These are phyloP conservation scores for Eupithecia centaureata DNA, from an alignment of 2,888 invertebrate genomes.

Conservation along the genomic window DNA sequence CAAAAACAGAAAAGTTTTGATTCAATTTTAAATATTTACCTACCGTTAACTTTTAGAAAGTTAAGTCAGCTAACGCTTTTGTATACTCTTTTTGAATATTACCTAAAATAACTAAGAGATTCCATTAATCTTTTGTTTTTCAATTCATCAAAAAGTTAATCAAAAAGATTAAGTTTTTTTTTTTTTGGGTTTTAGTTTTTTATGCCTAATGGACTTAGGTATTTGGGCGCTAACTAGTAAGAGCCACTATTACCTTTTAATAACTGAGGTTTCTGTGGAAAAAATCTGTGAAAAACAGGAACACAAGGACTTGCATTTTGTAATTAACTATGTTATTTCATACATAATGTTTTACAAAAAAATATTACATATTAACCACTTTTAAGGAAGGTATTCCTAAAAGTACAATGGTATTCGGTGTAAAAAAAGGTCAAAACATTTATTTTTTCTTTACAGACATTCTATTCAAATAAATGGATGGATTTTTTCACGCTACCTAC, in stretches of 20 bases:
- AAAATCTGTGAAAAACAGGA: too few species aligned
- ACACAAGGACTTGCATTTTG: too few species aligned
- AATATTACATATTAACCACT: not conserved
- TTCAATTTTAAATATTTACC: not conserved
- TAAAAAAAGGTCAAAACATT: not conserved
- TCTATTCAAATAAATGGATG: constrained; percentile 22
- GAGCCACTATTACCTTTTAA: not conserved
- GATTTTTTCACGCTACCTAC: constrained; percentile 31
- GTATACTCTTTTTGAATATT: not conserved
- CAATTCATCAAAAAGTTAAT: too few species aligned
- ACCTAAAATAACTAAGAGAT: not conserved
- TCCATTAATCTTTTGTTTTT: not conserved
- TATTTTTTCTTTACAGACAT: too few species aligned
- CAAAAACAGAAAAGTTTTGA: not conserved
- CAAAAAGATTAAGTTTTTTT: too few species aligned
- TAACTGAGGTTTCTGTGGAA: not conserved
- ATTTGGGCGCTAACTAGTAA: not conserved
- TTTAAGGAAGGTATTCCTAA: not conserved
- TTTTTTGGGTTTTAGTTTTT: not conserved
- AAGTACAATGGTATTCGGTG: not conserved
- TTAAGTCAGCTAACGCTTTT: not conserved
- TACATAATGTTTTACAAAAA: not conserved
- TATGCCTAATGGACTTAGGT: not conserved
- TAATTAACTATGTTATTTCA: not conserved
- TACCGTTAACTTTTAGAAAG: not conserved